Conservation (phyloP, 2,797 vertebrate genomes). For the Lophotriccus pileatus region DNA sequence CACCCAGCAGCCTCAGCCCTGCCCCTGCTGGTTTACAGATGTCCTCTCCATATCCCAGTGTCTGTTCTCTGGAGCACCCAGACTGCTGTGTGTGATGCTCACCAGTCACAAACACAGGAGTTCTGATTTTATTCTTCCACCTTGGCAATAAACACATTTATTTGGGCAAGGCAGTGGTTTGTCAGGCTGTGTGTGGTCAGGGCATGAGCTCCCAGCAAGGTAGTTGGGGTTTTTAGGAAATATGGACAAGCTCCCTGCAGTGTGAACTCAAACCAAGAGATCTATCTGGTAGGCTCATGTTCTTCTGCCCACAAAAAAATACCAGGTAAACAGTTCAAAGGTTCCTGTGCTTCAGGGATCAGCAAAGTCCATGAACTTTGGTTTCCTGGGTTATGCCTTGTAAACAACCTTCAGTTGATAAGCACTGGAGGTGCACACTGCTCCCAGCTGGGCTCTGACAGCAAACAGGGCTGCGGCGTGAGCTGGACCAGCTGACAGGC, state of each 20-base stretch:
- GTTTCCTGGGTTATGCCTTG: neutral
- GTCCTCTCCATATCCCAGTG: neutral
- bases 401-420: neutral
- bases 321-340: neutral
- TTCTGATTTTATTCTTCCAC: neutral
- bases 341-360: neutral
- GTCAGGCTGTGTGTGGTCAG: neutral
- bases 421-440: neutral
- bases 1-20: neutral
- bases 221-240: neutral
- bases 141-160: neutral
- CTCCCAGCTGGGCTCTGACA: neutral
- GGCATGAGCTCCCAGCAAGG: neutral
- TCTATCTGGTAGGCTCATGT: neutral
- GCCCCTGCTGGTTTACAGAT: neutral
- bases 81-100: neutral
- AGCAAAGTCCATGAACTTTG: neutral
- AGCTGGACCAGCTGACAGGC: neutral
- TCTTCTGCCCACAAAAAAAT: neutral
- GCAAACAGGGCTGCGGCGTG: fast-evolving
- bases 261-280: neutral
- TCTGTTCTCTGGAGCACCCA: fast-evolving
- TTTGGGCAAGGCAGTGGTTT: neutral
- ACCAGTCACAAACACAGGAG: neutral
- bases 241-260: neutral